phyloP scores from a whole-genome alignment of 1,140 invertebrate species.

The Planococcus citri region DNA sequence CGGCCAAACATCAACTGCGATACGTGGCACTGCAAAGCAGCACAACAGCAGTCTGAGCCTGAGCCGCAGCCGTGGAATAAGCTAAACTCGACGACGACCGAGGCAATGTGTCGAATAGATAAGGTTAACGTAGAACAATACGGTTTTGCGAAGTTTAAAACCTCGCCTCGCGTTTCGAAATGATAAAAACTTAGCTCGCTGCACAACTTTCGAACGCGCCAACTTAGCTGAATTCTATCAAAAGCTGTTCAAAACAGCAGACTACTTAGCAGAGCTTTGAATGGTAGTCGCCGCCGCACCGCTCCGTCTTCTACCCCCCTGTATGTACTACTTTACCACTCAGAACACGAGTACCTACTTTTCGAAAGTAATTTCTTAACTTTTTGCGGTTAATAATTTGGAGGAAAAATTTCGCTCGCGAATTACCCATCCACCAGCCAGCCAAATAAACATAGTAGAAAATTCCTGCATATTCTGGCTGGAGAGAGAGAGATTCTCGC shows the following conservation, averaged over 20 bases:
- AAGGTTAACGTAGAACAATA: constrained; percentile 1
- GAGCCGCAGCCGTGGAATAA: too few species aligned
- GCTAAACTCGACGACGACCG: background rate
- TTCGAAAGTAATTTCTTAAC: background rate
- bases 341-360: background rate
- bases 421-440: too few species aligned
- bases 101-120: background rate
- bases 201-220: background rate
- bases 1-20: too few species aligned
- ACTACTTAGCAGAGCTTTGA: too few species aligned
- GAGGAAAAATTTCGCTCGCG: background rate
- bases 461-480: background rate
- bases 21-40: too few species aligned
- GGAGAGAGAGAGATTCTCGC: too few species aligned
- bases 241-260: background rate
- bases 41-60: too few species aligned
- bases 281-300: too few species aligned
- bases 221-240: background rate
- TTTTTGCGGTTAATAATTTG: constrained; percentile 1
- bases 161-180: background rate
- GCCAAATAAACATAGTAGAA: background rate
- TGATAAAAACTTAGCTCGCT: background rate
- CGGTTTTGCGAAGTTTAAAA: constrained; percentile 1
- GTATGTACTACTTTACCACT: background rate
- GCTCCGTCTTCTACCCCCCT: too few species aligned